Evolutionary conservation across 1,140 invertebrate species (phyloP), one percentile per base, ranked within the genome.

Genomic region (Dendrolimus punctatus): DNA sequence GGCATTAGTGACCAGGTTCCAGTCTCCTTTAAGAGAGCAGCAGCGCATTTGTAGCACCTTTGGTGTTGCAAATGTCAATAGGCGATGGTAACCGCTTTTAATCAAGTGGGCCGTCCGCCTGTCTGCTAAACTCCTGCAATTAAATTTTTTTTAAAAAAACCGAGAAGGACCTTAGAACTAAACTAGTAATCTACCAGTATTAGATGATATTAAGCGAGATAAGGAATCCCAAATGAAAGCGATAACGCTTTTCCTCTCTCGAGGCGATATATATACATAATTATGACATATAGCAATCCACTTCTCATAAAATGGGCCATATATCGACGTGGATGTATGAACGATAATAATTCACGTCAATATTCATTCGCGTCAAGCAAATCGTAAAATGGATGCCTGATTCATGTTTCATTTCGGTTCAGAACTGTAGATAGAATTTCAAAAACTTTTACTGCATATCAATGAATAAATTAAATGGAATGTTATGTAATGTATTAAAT

Each of bases 291-390:
- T 69, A 57, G 49, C 59, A 63, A 60, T 63, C 61, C 57, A 55
- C 52, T 64, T 57, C 57, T 71, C 62, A 70, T 67, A 72, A 68
- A 74, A 72, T 71, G 60, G 69, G 54, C 52, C 53, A 66, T 66
- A 60, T 53, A 65, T 55, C 46, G 49, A 57, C 63, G 58, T 51
- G 51, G 57, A 71, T 64, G 60, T 62, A 66, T 66, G 57, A 50
- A 49, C 45, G 55, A 60, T 58, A 62, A 72, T 75, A 72, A 70
- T 65, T 72, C 65, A 75, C 53, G 67, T 70, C 62, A 60, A 60
- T 64, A 67, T 68, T 64, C 65, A 71, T 68, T 61, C 65, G 59
- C 62, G 60, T 72, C 63, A 65, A 67, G 70, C 63, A 68, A 65
- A 71, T 71, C 64, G 62, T 71, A 65, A 71, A 68, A 63, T 62